Base-by-base conservation (phyloP, 2,113 vertebrate species). In the Sterna hirundo region DNA sequence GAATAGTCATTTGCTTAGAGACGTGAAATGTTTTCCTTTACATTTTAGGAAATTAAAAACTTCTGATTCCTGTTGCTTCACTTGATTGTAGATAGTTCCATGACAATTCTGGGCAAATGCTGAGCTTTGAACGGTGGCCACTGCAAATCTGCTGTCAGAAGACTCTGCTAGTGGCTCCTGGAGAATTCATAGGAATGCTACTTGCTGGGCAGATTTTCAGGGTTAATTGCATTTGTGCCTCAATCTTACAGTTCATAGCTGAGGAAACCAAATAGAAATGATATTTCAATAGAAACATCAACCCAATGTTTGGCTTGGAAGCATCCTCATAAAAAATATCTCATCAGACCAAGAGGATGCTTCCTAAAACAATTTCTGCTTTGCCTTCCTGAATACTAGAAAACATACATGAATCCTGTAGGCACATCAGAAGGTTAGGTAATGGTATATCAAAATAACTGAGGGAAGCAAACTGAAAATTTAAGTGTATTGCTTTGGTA, bases 401-500 rank as follows among this genome's bases (percentile, higher is more conserved):
- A 81, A 70, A 32, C 7, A 36, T 6, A 32, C 4, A 3, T 20
- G 38, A 88, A 34, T 44, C 32, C 17, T 90, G 29, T 19, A 52
- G 52, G 15, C 25, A 69, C 18, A 40, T 83, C 46, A 47, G 15
- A 69, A 90, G 13, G 10, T 62, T 57, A 90, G 44, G 30, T 1
- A 10, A 40, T 22, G 18, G 36, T 92, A 23, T 21, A 81, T 55
- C 38, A 74, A 51, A 74, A 62, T 66, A 78, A 51, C 34, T 81
- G 60, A 64, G 26, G 22, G 32, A 83, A 60, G 26, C 55, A 47
- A 81, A 71, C 16, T 44, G 23, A 77, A 94, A 80, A 69, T 14
- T 22, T 58, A 36, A 70, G n/a, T 0, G 0, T 60, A 62, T 40
- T 88, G 15, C 9, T 15, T 30, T 68, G 17, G 26, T 68, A 68